A percentile compares a stretch with the other conserved stretches of the same genome.
phyloP scores from a whole-genome alignment of 2,113 vertebrate genomes.

The Cyphotilapia sp. region DNA sequence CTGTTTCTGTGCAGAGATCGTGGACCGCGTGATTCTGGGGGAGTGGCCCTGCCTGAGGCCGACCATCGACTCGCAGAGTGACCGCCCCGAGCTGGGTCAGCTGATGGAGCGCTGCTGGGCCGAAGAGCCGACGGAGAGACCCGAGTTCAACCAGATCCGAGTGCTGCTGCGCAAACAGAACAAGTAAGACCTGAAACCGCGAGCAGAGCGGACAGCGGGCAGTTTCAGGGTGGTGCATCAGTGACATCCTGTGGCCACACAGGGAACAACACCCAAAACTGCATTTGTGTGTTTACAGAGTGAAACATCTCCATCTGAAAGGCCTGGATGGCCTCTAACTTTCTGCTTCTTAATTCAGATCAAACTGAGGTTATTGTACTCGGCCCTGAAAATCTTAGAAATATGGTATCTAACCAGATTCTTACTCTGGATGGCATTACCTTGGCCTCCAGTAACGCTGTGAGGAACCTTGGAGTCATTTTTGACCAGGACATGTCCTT shows the following conservation, averaged over 20 bases:
- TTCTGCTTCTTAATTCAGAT: rapidly evolving
- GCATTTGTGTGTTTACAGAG: background rate
- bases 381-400: rapidly evolving
- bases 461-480: background rate
- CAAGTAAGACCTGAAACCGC: slow-evolving; percentile 66
- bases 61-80: slow-evolving; percentile 68
- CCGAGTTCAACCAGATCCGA: slow-evolving; percentile 87
- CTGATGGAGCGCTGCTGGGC: slow-evolving; percentile 96
- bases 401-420: rapidly evolving
- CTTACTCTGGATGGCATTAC: background rate
- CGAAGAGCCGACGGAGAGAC: slow-evolving; percentile 84
- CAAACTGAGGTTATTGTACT: rapidly evolving
- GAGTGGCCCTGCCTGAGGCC: slow-evolving; percentile 86
- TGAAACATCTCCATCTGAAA: background rate
- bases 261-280: background rate
- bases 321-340: rapidly evolving
- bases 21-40: slow-evolving; percentile 82
- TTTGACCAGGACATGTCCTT: background rate
- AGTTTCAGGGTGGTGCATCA: background rate
- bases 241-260: background rate
- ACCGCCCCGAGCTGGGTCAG: slow-evolving; percentile 85
- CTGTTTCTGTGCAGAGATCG: slow-evolving; percentile 74
- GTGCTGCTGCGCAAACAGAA: slow-evolving; percentile 85
- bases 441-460: background rate
- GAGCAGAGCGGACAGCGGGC: rapidly evolving